Conservation (phyloP, 2,113 vertebrate genomes). For the Nymphicus hollandicus region DNA sequence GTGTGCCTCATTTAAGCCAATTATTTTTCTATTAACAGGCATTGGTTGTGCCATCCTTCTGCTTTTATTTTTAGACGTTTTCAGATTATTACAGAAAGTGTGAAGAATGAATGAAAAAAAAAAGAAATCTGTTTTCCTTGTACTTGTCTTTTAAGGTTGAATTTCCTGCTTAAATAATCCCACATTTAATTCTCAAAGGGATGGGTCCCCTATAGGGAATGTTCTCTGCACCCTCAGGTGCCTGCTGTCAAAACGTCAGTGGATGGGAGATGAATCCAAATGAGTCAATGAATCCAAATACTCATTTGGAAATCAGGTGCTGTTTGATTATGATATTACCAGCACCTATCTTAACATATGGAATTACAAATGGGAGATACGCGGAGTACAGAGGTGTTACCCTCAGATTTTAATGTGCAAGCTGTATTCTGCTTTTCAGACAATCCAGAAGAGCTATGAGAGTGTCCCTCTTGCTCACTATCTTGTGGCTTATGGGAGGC, state of each 20-base stretch:
- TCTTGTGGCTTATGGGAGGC: not conserved
- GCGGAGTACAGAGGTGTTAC: not conserved
- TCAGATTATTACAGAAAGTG: constrained; percentile 61
- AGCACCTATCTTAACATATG: not conserved
- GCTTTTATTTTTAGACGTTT: constrained; percentile 69
- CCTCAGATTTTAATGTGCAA: not conserved
- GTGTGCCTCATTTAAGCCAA: constrained; percentile 53
- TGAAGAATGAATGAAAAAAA: constrained; percentile 59
- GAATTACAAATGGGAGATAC: not conserved
- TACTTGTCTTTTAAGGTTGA: constrained; percentile 46
- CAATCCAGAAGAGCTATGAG: not conserved
- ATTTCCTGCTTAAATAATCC: constrained; percentile 57
- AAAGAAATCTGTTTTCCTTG: constrained; percentile 40
- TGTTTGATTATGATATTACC: not conserved
- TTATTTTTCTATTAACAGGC: constrained; percentile 66
- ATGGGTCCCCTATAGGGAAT: not conserved
- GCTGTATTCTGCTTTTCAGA: not conserved
- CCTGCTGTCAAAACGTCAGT: not conserved
- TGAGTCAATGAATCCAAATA: not conserved
- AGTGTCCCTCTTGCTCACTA: not conserved
- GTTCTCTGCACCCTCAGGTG: not conserved
- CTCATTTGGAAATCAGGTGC: not conserved
- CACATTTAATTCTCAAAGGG: constrained; percentile 17
- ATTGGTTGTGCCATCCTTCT: constrained; percentile 58
- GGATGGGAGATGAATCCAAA: not conserved